Percentiles rank a stretch among this genome's conserved stretches.
phyloP scores from a whole-genome alignment of 2,888 invertebrate genomes.

The Dichetophora obliterata region DNA sequence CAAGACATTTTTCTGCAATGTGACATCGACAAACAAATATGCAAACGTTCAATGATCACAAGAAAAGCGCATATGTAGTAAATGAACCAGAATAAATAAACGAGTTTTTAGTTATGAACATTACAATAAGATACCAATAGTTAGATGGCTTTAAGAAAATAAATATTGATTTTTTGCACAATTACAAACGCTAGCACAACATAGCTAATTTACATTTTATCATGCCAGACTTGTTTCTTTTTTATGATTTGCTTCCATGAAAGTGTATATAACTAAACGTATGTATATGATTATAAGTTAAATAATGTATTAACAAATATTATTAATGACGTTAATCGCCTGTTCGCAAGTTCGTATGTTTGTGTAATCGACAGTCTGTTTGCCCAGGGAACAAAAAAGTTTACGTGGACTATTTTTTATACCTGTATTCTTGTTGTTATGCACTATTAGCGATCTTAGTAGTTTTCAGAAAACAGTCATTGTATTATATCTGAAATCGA shows the following conservation, averaged over 20 bases:
- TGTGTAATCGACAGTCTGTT: background rate
- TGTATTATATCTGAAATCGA: background rate
- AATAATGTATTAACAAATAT: background rate
- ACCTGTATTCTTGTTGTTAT: conserved; percentile 21
- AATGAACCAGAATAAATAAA: background rate
- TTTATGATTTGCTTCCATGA: no score
- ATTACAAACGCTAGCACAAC: no score
- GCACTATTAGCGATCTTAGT: background rate
- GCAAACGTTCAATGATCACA: background rate
- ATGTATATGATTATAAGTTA: no score
- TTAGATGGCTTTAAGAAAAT: no score
- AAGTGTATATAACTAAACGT: no score
- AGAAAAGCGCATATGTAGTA: background rate
- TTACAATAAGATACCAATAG: no score
- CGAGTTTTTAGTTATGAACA: no score
- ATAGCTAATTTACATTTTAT: no score
- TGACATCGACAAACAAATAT: conserved; percentile 6
- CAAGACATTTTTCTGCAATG: conserved; percentile 52
- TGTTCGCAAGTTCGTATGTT: background rate
- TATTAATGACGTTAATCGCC: conserved; percentile 29
- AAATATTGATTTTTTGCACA: no score
- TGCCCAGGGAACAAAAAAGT: conserved; percentile 55
- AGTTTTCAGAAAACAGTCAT: background rate
- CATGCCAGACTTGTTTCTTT: no score
- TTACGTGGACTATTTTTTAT: conserved; percentile 60